phyloP scores from a whole-genome alignment of 1,140 invertebrate species.

The Hesperophylax magnus region DNA sequence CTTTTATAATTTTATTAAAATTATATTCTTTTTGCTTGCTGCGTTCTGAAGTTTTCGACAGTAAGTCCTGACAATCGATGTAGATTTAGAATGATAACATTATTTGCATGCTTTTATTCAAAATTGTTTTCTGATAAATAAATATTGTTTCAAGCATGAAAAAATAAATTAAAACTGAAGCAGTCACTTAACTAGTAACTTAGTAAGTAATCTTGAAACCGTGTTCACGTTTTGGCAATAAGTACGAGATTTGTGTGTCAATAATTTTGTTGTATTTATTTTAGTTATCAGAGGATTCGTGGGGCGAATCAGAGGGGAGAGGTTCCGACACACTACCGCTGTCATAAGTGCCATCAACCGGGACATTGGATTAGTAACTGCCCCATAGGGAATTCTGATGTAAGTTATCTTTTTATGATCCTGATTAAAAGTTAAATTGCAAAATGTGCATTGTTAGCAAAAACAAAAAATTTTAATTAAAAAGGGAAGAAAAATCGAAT shows the following conservation, averaged over 20 bases:
- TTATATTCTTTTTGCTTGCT: not conserved
- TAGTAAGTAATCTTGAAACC: too few species aligned
- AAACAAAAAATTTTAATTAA: too few species aligned
- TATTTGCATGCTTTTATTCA: not conserved
- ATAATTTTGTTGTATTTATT: slow-evolving; percentile 50
- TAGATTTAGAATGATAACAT: not conserved
- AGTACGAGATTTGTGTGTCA: too few species aligned
- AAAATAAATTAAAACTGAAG: too few species aligned
- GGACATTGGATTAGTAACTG: slow-evolving; percentile 98
- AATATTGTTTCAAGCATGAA: too few species aligned
- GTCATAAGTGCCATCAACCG: slow-evolving; percentile 92
- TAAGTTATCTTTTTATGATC: slow-evolving; percentile 62
- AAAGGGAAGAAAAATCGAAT: too few species aligned
- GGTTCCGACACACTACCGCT: slow-evolving; percentile 91
- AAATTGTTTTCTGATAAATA: not conserved
- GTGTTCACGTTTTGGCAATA: too few species aligned
- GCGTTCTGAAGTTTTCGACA: slow-evolving; percentile 46
- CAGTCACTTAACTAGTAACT: too few species aligned
- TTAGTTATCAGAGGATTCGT: slow-evolving; percentile 89
- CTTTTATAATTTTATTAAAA: too few species aligned
- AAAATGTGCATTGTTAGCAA: too few species aligned
- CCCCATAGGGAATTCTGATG: slow-evolving; percentile 76
- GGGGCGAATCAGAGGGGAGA: slow-evolving; percentile 89
- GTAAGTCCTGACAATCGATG: slow-evolving; percentile 18
- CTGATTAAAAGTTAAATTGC: too few species aligned